Evolutionary conservation across 2,888 invertebrate species (phyloP).

Genomic region (Conus canariensis): DNA sequence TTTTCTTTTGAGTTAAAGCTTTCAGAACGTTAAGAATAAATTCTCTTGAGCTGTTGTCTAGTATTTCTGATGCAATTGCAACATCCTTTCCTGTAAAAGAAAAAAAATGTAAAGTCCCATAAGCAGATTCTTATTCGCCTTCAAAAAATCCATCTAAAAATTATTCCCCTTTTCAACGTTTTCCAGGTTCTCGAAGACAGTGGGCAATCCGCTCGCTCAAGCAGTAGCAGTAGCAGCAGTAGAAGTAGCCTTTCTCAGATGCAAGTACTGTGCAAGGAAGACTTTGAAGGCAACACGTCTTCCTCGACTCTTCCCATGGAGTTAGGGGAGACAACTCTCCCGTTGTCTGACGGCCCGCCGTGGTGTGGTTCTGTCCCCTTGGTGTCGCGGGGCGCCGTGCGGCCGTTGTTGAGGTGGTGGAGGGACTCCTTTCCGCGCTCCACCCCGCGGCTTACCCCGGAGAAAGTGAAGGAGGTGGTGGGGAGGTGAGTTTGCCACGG

Average conservation of each 20-base stretch:
- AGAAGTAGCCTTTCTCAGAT: neutral
- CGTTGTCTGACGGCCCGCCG: neutral
- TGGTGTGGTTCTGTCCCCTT: neutral
- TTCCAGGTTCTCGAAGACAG: neutral
- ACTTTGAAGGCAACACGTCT: neutral
- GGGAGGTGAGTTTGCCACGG: neutral
- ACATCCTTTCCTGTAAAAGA: too few relatives aligned
- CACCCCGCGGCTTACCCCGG: neutral
- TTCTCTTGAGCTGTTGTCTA: too few relatives aligned
- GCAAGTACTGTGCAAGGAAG: slow-evolving; percentile 26
- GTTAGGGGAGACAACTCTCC: neutral
- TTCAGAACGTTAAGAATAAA: too few relatives aligned
- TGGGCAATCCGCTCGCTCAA: neutral
- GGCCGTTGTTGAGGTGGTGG: neutral
- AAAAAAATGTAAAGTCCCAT: too few relatives aligned
- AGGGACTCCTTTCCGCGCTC: neutral
- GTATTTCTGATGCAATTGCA: too few relatives aligned
- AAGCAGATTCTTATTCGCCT: too few relatives aligned
- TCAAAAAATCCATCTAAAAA: too few relatives aligned
- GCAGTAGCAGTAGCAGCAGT: neutral
- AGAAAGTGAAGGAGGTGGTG: neutral
- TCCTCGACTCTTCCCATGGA: neutral
- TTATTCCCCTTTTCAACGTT: neutral
- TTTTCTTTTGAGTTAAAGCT: too few relatives aligned
- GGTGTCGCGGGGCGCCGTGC: neutral